Percentiles rank a stretch among this genome's conserved stretches.
Conservation (phyloP, 2,888 invertebrate species). For the Noctua janthina region DNA sequence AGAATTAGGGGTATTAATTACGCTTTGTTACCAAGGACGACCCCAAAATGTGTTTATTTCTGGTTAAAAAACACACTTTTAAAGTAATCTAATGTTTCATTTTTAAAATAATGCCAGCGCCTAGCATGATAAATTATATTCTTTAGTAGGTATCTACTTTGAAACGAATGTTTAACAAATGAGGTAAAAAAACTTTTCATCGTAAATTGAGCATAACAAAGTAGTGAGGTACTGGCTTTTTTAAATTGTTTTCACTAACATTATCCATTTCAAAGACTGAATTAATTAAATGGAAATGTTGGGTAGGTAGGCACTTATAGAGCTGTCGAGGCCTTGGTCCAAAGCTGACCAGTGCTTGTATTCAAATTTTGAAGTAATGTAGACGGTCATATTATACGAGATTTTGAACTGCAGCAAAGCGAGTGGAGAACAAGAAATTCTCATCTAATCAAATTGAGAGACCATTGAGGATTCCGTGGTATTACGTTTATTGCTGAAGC, state of each 20-base stretch:
- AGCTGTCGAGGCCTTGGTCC: neutral
- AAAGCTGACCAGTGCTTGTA: conserved; percentile 5
- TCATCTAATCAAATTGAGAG: conserved; percentile 38
- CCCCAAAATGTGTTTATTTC: neutral
- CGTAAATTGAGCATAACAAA: conserved; percentile 39
- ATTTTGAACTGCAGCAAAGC: conserved; percentile 1
- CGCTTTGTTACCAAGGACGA: neutral
- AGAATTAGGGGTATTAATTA: neutral
- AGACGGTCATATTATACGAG: neutral
- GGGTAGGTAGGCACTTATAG: neutral
- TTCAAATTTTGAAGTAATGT: conserved; percentile 14
- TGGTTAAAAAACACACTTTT: conserved; percentile 4
- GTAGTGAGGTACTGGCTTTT: conserved; percentile 27
- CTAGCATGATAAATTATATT: conserved; percentile 2
- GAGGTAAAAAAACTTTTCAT: conserved; percentile 31
- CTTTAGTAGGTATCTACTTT: neutral
- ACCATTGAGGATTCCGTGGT: conserved; percentile 6
- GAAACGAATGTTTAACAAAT: conserved; percentile 40
- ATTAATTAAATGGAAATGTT: conserved; percentile 37
- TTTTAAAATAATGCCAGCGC: neutral
- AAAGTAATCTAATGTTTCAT: neutral
- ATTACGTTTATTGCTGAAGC: conserved; percentile 1
- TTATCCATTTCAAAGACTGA: conserved; percentile 36
- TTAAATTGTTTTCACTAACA: conserved; percentile 37
- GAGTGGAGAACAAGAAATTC: conserved; percentile 31